Conservation (phyloP, 35 echinoderm and acorn worm species). For the Ptychodera flava region DNA sequence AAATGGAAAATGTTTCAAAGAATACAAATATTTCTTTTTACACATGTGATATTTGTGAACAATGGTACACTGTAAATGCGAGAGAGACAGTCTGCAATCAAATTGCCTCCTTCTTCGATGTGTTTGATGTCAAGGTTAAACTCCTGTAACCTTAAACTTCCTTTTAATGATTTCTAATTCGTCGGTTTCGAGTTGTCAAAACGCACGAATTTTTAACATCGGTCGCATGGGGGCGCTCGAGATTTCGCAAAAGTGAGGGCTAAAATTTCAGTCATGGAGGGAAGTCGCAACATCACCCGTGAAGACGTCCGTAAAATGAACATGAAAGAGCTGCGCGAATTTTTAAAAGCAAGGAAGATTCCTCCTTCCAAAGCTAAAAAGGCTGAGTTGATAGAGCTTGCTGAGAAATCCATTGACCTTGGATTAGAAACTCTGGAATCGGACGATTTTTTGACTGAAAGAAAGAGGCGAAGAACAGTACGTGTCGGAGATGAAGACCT, state of each 20-base stretch:
- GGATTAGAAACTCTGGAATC: conserved; percentile 9
- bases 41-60: too few species aligned
- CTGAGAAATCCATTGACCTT: conserved; percentile 8
- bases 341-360: background rate
- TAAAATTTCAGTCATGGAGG: background rate
- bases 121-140: too few species aligned
- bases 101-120: too few species aligned
- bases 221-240: background rate
- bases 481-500: conserved; percentile 19
- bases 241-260: background rate
- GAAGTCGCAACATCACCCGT: background rate
- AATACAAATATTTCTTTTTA: too few species aligned
- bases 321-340: background rate
- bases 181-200: too few species aligned
- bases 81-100: too few species aligned
- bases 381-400: conserved; percentile 20
- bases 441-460: conserved; percentile 24
- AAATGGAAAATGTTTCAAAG: too few species aligned
- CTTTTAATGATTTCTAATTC: too few species aligned
- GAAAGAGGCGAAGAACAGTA: conserved; percentile 16
- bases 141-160: too few species aligned
- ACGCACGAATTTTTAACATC: too few species aligned
- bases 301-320: background rate
- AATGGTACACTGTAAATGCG: too few species aligned
- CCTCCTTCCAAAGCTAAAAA: background rate